These are phyloP conservation scores for Frankliniella intonsa DNA, from an alignment of 2,888 invertebrate genomes.

Conservation along the genomic window DNA sequence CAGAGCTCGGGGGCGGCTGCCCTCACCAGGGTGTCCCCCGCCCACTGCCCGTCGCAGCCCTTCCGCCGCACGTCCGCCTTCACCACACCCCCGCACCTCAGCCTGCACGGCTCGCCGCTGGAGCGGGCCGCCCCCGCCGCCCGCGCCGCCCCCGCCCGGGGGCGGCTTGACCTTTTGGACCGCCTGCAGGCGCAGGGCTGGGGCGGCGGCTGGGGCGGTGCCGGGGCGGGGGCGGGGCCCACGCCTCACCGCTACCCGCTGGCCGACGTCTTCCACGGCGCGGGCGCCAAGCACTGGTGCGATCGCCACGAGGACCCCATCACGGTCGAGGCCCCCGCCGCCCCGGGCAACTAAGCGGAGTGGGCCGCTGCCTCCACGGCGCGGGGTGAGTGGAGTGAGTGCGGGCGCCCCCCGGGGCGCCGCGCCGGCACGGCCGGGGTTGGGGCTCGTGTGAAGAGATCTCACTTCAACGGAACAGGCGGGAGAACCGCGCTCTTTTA, in stretches of 20 bases:
- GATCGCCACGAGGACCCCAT: not conserved
- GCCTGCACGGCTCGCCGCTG: not conserved
- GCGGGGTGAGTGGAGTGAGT: no score
- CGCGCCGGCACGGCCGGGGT: no score
- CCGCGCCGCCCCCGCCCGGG: not conserved
- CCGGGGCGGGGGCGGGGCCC: not conserved
- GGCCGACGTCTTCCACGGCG: not conserved
- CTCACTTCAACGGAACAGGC: no score
- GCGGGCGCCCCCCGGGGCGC: no score
- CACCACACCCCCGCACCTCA: conserved; percentile 5
- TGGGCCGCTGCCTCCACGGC: no score
- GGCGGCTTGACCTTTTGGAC: not conserved
- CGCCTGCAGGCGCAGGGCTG: not conserved
- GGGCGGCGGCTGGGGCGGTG: not conserved
- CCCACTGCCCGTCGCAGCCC: not conserved
- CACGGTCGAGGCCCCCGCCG: not conserved
- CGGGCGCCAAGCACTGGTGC: not conserved
- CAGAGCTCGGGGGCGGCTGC: not conserved
- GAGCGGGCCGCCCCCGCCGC: not conserved
- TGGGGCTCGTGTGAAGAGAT: no score
- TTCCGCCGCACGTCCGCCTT: conserved; percentile 5
- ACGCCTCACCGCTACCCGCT: not conserved
- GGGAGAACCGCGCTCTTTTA: no score
- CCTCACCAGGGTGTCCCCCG: not conserved
- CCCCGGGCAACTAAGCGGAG: not conserved